Evolutionary conservation across 2,113 vertebrate species (phyloP).

Genomic region (Coturnix japonica): DNA sequence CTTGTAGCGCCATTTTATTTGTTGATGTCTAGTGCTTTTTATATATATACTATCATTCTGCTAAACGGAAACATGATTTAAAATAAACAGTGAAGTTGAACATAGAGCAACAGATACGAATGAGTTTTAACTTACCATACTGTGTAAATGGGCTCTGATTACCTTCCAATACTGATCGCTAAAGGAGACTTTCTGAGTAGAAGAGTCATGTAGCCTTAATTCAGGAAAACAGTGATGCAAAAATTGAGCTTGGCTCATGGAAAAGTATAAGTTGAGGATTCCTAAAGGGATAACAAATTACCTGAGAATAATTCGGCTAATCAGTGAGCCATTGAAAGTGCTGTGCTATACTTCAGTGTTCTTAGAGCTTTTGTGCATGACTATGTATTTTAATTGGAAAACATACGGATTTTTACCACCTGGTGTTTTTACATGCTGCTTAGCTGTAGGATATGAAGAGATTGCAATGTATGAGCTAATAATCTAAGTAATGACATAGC

Average conservation of each 20-base stretch:
- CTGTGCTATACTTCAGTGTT: not conserved
- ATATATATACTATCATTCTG: not conserved
- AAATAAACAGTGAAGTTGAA: not conserved
- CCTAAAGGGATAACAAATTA: slow-evolving; percentile 27
- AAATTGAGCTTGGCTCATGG: slow-evolving; percentile 5
- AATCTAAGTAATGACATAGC: slow-evolving; percentile 34
- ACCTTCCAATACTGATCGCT: not conserved
- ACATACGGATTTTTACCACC: slow-evolving; percentile 28
- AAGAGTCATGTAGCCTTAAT: not conserved
- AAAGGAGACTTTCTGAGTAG: not conserved
- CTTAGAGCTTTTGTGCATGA: not conserved
- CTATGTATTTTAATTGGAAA: slow-evolving; percentile 41
- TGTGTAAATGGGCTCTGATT: not conserved
- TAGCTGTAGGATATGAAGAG: slow-evolving; percentile 33
- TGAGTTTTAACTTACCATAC: not conserved
- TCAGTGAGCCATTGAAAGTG: slow-evolving; percentile 9
- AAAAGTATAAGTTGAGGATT: slow-evolving; percentile 24
- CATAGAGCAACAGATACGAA: not conserved
- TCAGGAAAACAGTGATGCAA: not conserved
- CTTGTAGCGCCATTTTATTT: not conserved
- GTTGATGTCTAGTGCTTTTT: not conserved
- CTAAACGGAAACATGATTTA: not conserved
- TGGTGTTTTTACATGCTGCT: slow-evolving; percentile 9
- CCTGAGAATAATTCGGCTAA: slow-evolving; percentile 37
- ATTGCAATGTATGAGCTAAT: slow-evolving; percentile 12